A percentile compares a stretch with the other conserved stretches of the same genome.
These are phyloP conservation scores for Halocaridina rubra DNA, from an alignment of 2,888 invertebrate genomes.

Conservation along the genomic window DNA sequence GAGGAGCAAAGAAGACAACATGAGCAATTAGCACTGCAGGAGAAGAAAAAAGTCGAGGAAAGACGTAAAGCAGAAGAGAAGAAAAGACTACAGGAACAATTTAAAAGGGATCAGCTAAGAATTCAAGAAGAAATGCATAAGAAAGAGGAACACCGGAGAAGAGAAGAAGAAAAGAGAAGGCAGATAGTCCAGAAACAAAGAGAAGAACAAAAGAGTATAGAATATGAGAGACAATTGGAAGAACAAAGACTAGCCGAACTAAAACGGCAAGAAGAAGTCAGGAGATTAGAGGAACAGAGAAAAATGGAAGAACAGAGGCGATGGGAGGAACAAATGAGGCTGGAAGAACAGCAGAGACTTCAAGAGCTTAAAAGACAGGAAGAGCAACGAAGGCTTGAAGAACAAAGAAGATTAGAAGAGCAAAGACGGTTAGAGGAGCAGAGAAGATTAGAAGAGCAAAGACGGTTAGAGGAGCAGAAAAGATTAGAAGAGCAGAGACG, in stretches of 20 bases:
- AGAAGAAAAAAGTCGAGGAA: slow-evolving; percentile 7
- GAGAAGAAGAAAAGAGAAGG: slow-evolving; percentile 3
- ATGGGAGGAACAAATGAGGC: not conserved
- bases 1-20: slow-evolving; percentile 18
- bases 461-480: not conserved
- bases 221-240: not conserved
- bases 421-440: not conserved
- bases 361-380: not conserved
- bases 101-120: slow-evolving; percentile 53
- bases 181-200: slow-evolving; percentile 1
- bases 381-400: not conserved
- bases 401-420: not conserved
- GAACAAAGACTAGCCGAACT: too few relatives aligned
- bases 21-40: slow-evolving; percentile 27
- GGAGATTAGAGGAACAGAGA: not conserved
- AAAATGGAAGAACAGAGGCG: not conserved
- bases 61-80: slow-evolving; percentile 38
- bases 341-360: not conserved
- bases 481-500: slow-evolving; percentile 1
- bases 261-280: too few relatives aligned
- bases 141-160: slow-evolving; percentile 17
- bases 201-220: not conserved
- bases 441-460: not conserved
- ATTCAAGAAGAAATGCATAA: slow-evolving; percentile 52
- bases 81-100: slow-evolving; percentile 43